Base-by-base conservation (phyloP, 2,797 vertebrate genomes). In the Poecilia wingei region DNA sequence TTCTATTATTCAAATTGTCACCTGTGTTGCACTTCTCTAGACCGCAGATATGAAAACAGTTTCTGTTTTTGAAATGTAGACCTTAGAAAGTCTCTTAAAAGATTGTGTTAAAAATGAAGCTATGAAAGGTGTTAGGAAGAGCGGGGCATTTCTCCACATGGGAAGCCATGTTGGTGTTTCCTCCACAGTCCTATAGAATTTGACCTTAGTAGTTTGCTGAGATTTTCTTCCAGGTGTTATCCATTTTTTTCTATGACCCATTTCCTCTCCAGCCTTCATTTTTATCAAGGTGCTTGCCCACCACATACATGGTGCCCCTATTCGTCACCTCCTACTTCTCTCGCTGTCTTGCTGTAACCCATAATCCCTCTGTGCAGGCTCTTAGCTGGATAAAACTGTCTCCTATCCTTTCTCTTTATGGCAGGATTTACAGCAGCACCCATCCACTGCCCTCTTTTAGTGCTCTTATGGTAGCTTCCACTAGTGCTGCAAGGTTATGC, bases 311-410 rank as follows among this genome's bases (percentile, higher is more conserved):
- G n/a, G 76, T 84, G 53, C 74, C 70, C 83, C 75, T 18, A 10
- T 87, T 84, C n/a, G 13, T 89, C 82, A 83, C 84, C 74, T 84
- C 80, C 80, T 79, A 79, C 83, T 88, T 79, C 82, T 82, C 85
- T 79, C 69, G 6, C 83, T 88, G 77, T 89, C 89, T 86, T 81
- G 80, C 87, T 86, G 78, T 88, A 80, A 84, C 77, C 86, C 80
- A 47, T 92, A 91, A 92, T 94, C 91, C 90, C 84, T 79, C 85
- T 75, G 77, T 88, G 89, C 73, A 81, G 86, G 78, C 88, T 90
- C 88, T 93, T 84, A 91, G 87, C 88, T 89, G 87, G 85, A 91
- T 92, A 91, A 92, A 88, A 73, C 85, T 86, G 88, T 89, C 85
- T 87, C 81, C 84, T 81, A 89, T 88, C 85, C 78, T 84, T 87